phyloP scores from a whole-genome alignment of 2,888 invertebrate species.

The Agrochola circellaris region DNA sequence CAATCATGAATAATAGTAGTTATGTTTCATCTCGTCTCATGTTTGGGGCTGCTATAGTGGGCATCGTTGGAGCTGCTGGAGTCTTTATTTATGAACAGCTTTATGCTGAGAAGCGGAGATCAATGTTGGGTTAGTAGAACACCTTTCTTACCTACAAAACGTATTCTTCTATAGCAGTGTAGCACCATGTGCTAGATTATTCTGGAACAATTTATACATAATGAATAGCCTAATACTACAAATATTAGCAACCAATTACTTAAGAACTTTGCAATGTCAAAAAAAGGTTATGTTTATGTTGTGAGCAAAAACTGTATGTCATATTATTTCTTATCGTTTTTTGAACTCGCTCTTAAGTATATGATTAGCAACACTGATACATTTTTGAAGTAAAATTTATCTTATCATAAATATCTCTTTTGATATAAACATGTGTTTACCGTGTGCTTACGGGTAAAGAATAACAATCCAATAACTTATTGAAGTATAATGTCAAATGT shows the following conservation, averaged over 20 bases:
- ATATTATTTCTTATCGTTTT: conserved; percentile 33
- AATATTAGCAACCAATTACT: neutral
- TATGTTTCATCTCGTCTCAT: conserved; percentile 81
- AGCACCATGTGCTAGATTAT: neutral
- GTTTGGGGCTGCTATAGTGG: conserved; percentile 88
- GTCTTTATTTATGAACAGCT: conserved; percentile 88
- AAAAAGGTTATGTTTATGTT: conserved; percentile 56
- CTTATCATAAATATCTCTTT: conserved; percentile 12
- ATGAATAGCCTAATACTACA: neutral
- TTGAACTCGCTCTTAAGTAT: conserved; percentile 18
- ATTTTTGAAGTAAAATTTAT: conserved; percentile 1
- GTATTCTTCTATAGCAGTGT: neutral
- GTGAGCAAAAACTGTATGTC: neutral
- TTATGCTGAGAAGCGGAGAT: conserved; percentile 85
- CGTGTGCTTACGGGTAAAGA: neutral
- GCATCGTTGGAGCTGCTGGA: conserved; percentile 88
- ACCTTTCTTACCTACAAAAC: neutral
- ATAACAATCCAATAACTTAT: neutral
- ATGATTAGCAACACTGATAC: conserved; percentile 4
- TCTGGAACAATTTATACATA: neutral
- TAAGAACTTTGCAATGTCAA: conserved; percentile 45
- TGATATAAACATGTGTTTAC: conserved; percentile 1
- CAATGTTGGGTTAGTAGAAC: conserved; percentile 84
- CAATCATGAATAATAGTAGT: conserved; percentile 61
- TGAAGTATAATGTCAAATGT: too few species aligned